Percentiles rank a stretch among this genome's conserved stretches.
Conservation (phyloP, 2,888 invertebrate genomes). For the Chrysolina oricalcia region DNA sequence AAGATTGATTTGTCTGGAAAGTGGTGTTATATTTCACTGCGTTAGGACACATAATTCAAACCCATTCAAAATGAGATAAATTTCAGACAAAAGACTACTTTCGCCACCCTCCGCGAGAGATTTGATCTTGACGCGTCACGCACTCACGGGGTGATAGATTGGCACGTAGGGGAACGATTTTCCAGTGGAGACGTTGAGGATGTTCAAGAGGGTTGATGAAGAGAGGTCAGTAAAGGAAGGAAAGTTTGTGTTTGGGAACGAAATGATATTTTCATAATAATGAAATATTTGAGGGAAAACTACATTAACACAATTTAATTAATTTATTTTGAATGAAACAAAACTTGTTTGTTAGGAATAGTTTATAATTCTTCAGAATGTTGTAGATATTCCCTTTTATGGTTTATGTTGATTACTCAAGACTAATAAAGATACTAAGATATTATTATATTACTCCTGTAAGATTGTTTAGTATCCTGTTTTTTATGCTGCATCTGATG, state of each 20-base stretch:
- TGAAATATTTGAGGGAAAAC: too few species aligned
- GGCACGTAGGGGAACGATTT: background rate
- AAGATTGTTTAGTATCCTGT: too few species aligned
- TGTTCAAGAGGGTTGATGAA: background rate
- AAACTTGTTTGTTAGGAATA: too few species aligned
- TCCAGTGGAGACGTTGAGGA: background rate
- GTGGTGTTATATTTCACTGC: background rate
- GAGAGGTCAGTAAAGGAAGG: background rate
- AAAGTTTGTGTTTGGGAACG: background rate
- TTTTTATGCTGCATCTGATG: too few species aligned
- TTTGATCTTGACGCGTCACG: conserved; percentile 1
- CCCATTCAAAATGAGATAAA: conserved; percentile 11
- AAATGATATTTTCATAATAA: too few species aligned
- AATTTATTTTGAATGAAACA: too few species aligned
- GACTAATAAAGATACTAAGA: too few species aligned
- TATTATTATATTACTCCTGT: too few species aligned
- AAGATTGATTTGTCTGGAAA: conserved; percentile 20
- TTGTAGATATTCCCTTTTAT: too few species aligned
- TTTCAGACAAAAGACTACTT: conserved; percentile 12
- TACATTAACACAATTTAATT: too few species aligned
- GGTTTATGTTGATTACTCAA: too few species aligned
- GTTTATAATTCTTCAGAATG: too few species aligned
- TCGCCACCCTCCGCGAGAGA: conserved; percentile 5
- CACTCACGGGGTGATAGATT: background rate
- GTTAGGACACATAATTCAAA: conserved; percentile 17